Evolutionary conservation across 2,797 vertebrate genomes (phyloP).

Genomic region (Fistularia commersonii): DNA sequence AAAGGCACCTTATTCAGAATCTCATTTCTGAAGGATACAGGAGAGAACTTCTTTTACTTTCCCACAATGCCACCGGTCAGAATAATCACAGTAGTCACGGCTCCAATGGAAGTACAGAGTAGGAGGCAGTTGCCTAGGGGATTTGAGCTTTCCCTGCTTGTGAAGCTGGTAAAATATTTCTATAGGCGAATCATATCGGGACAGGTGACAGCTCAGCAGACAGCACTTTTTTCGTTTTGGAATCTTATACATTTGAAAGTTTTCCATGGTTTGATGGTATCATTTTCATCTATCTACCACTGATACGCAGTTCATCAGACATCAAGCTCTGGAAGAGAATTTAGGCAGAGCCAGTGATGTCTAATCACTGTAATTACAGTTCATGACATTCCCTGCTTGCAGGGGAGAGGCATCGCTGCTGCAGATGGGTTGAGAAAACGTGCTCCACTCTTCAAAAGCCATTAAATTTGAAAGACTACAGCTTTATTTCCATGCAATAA

Average conservation of each 20-base stretch:
- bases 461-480: too few species aligned
- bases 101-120: slow-evolving; percentile 6
- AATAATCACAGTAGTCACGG: neutral
- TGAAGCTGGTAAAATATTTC: slow-evolving; percentile 27
- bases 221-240: neutral
- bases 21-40: neutral
- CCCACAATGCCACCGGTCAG: neutral
- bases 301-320: slow-evolving; percentile 36
- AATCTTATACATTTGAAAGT: neutral
- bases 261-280: slow-evolving; percentile 17
- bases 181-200: slow-evolving; percentile 19
- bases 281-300: slow-evolving; percentile 34
- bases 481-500: too few species aligned
- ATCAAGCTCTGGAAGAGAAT: slow-evolving; percentile 17
- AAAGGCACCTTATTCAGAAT: neutral
- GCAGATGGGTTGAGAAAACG: slow-evolving; percentile 20
- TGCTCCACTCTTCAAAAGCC: too few species aligned
- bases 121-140: slow-evolving; percentile 55
- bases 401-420: slow-evolving; percentile 19
- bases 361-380: slow-evolving; percentile 69
- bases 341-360: slow-evolving; percentile 25
- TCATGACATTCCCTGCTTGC: slow-evolving; percentile 28
- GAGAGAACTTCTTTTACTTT: neutral
- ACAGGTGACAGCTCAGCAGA: slow-evolving; percentile 21
- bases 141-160: slow-evolving; percentile 38